These are phyloP conservation scores for Clarias platycephalus DNA, from an alignment of 2,797 vertebrate species.

Conservation along the genomic window DNA sequence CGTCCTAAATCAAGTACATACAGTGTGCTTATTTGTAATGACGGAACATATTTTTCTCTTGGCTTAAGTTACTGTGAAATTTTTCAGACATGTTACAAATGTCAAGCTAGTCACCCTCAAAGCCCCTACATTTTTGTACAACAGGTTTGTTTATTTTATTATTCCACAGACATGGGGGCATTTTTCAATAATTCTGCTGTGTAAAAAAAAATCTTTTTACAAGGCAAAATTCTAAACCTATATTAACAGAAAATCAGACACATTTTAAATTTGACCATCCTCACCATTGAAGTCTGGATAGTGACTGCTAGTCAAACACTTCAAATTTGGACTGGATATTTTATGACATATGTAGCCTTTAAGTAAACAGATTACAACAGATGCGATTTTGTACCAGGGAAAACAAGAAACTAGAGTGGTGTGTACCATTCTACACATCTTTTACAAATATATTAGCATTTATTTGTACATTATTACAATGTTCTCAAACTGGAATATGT, in stretches of 20 bases:
- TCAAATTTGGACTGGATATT: background rate
- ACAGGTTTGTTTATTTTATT: slow-evolving; percentile 9
- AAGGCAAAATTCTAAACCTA: too few species aligned
- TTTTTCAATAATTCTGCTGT: slow-evolving; percentile 7
- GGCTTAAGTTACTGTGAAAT: background rate
- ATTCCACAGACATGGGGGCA: background rate
- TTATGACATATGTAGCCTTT: background rate
- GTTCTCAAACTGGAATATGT: background rate
- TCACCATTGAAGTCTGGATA: background rate
- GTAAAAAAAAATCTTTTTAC: background rate
- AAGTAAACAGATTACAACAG: background rate
- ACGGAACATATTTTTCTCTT: background rate
- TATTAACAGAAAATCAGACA: background rate
- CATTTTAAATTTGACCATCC: background rate
- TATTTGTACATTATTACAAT: background rate
- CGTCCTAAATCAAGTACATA: slow-evolving; percentile 10
- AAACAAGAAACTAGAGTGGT: too few species aligned
- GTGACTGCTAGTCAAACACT: background rate
- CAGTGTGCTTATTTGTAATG: background rate
- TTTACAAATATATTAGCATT: background rate
- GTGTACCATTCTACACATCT: background rate
- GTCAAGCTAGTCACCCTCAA: background rate
- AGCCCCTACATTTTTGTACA: background rate
- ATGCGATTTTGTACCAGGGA: background rate
- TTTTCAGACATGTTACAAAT: slow-evolving; percentile 1